These are phyloP conservation scores for Bettongia penicillata DNA, from an alignment of 2,113 vertebrate species.

Conservation along the genomic window DNA sequence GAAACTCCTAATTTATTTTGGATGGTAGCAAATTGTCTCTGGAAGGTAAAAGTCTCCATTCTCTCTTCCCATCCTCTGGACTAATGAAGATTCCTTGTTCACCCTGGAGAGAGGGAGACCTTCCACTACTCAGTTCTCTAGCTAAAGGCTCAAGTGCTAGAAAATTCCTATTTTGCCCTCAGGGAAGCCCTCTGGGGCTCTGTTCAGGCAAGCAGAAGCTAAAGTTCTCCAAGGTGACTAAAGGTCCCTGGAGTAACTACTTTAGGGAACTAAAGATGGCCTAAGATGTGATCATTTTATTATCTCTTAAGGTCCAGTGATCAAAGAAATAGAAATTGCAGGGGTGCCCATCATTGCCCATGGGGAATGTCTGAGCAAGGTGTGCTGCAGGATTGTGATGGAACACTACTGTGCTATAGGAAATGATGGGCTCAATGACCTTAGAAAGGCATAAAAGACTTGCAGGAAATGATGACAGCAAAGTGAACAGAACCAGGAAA, in stretches of 20 bases:
- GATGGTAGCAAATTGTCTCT: background rate
- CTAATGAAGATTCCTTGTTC: background rate
- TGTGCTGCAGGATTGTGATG: too few relatives aligned
- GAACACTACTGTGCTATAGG: too few relatives aligned
- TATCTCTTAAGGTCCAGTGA: background rate
- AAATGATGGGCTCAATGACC: too few relatives aligned
- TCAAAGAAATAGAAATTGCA: background rate
- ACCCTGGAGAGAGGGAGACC: background rate
- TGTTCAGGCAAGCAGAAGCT: background rate
- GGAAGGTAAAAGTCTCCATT: background rate
- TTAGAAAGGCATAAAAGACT: too few relatives aligned
- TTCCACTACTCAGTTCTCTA: background rate
- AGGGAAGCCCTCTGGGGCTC: background rate
- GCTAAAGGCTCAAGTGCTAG: constrained; percentile 13
- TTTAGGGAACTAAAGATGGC: background rate
- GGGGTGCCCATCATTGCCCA: too few relatives aligned
- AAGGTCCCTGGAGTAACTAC: background rate
- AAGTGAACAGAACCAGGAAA: too few relatives aligned
- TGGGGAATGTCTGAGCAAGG: too few relatives aligned
- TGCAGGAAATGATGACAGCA: too few relatives aligned
- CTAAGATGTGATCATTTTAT: background rate
- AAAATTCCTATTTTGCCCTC: background rate
- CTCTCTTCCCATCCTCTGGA: background rate
- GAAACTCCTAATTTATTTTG: background rate
- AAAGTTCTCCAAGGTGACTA: background rate